These are phyloP conservation scores for Neuroterus valhalla DNA, from an alignment of 1,140 invertebrate species.

Conservation along the genomic window DNA sequence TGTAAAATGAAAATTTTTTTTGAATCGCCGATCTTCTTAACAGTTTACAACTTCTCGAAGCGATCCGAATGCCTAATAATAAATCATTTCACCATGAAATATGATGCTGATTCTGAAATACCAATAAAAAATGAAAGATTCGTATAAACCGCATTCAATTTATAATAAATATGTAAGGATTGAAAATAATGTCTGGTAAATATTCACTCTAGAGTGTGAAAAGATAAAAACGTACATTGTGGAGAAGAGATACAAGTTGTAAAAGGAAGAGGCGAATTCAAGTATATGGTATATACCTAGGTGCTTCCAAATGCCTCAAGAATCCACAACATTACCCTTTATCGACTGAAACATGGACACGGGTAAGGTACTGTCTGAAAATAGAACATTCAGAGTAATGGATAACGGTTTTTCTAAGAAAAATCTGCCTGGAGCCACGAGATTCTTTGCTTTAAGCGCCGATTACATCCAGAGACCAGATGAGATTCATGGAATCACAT, in stretches of 20 bases:
- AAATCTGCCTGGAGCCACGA: conserved; percentile 35
- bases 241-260: conserved; percentile 34
- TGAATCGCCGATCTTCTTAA: too few relatives aligned
- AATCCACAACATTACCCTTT: conserved; percentile 64
- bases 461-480: conserved; percentile 21
- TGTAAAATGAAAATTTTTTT: too few relatives aligned
- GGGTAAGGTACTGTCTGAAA: conserved; percentile 56
- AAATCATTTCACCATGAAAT: too few relatives aligned
- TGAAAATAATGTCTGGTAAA: too few relatives aligned
- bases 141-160: too few relatives aligned
- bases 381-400: conserved; percentile 54
- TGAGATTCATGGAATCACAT: background rate
- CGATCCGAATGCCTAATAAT: too few relatives aligned
- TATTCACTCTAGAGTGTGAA: too few relatives aligned
- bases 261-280: conserved; percentile 38
- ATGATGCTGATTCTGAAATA: too few relatives aligned
- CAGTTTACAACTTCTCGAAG: too few relatives aligned
- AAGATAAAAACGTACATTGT: background rate
- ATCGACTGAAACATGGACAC: conserved; percentile 64
- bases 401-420: conserved; percentile 50
- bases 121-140: too few relatives aligned
- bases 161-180: too few relatives aligned
- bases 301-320: conserved; percentile 44
- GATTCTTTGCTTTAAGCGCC: conserved; percentile 1
- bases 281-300: conserved; percentile 44